Percentiles rank a stretch among this genome's conserved stretches.
phyloP scores from a whole-genome alignment of 2,888 invertebrate species.

The Osmoderma eremita region DNA sequence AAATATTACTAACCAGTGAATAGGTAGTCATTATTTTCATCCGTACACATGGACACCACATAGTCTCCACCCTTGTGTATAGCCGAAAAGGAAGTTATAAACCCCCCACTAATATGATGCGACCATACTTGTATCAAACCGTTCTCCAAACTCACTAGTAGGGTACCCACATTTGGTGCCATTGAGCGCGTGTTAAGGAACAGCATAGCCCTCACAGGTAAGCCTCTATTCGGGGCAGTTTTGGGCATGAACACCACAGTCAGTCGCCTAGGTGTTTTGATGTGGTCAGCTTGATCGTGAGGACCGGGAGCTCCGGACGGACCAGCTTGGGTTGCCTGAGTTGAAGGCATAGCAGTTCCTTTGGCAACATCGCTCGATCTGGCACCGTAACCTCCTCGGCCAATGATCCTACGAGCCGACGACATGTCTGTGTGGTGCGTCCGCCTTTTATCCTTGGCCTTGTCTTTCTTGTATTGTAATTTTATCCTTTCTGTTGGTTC shows the following conservation, averaged over 20 bases:
- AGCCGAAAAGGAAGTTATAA: conserved; percentile 75
- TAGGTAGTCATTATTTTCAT: conserved; percentile 75
- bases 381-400: conserved; percentile 50
- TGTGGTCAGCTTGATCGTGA: conserved; percentile 3
- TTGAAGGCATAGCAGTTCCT: not conserved
- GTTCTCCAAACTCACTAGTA: conserved; percentile 78
- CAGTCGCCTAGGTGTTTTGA: conserved; percentile 56
- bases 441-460: conserved; percentile 26
- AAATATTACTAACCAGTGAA: conserved; percentile 69
- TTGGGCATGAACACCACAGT: conserved; percentile 64
- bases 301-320: not conserved
- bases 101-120: conserved; percentile 79
- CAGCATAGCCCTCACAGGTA: conserved; percentile 74
- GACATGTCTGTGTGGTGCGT: not conserved
- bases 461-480: conserved; percentile 65
- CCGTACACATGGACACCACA: conserved; percentile 76
- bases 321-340: not conserved
- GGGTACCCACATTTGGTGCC: conserved; percentile 68
- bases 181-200: conserved; percentile 73
- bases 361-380: conserved; percentile 1
- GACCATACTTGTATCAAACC: conserved; percentile 85
- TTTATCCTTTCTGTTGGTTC: conserved; percentile 63
- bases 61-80: conserved; percentile 75
- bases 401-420: not conserved
- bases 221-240: conserved; percentile 63